A percentile compares a stretch with the other conserved stretches of the same genome.
Conservation (phyloP, 2,888 invertebrate species). For the Harpalus rufipes region DNA sequence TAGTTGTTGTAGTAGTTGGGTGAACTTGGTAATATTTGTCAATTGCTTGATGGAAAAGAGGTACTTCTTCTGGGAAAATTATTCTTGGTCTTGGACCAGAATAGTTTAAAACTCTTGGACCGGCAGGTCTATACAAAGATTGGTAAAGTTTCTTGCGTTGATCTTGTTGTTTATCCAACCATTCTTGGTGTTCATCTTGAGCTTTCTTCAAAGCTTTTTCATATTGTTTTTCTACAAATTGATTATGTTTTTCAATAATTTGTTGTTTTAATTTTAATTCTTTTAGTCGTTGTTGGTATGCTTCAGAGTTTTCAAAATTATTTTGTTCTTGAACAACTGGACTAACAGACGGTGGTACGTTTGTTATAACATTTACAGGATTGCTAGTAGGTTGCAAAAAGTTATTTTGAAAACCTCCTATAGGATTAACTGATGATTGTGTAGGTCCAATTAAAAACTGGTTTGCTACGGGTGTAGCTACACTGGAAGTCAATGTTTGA, state of each 20-base stretch:
- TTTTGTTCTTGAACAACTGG: constrained; percentile 69
- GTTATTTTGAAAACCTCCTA: constrained; percentile 55
- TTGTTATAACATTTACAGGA: constrained; percentile 24
- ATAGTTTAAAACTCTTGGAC: constrained; percentile 72
- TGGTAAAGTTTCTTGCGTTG: constrained; percentile 79
- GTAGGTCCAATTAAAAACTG: constrained; percentile 43
- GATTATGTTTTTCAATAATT: constrained; percentile 87
- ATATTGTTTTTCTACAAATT: constrained; percentile 88
- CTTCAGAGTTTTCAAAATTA: constrained; percentile 79
- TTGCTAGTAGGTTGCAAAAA: constrained; percentile 67
- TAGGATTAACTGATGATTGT: constrained; percentile 35
- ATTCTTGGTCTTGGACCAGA: constrained; percentile 76
- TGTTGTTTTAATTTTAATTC: constrained; percentile 86
- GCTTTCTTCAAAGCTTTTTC: constrained; percentile 88
- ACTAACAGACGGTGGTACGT: constrained; percentile 68
- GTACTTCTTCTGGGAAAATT: constrained; percentile 82
- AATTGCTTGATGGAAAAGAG: constrained; percentile 83
- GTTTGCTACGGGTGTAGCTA: constrained; percentile 42
- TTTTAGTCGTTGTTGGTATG: constrained; percentile 82
- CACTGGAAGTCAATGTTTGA: constrained; percentile 42
- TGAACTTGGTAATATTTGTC: constrained; percentile 84
- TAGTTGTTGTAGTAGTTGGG: constrained; percentile 84
- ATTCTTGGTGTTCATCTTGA: constrained; percentile 85
- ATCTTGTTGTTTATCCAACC: constrained; percentile 84
- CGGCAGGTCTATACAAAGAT: constrained; percentile 74